Percentiles rank a stretch among this genome's conserved stretches.
Evolutionary conservation across 2,797 vertebrate genomes (phyloP).

Genomic region (Clarias fuscus): DNA sequence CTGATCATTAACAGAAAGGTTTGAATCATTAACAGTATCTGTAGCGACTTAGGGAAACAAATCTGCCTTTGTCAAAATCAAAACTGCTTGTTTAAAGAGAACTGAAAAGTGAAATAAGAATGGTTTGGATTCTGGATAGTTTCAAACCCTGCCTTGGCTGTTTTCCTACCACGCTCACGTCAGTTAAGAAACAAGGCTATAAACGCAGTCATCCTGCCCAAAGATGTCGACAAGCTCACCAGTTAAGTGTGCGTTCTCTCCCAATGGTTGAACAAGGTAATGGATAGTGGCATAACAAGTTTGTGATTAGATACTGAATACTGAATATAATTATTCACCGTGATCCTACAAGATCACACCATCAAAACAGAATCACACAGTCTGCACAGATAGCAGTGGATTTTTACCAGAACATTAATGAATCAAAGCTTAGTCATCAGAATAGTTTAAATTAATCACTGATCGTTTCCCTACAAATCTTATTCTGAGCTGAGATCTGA

Average conservation of each 20-base stretch:
- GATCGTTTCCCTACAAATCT: background rate
- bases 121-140: background rate
- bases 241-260: no score
- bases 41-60: no score
- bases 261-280: no score
- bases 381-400: background rate
- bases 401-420: background rate
- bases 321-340: no score
- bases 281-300: no score
- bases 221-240: background rate
- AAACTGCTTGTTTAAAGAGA: background rate
- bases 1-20: no score
- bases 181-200: background rate
- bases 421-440: background rate
- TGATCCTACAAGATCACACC: background rate
- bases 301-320: no score
- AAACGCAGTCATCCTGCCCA: background rate
- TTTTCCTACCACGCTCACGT: background rate
- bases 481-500: background rate
- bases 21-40: no score
- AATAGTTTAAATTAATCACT: background rate
- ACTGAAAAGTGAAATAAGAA: background rate
- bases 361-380: background rate
- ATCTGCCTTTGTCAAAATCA: no score
- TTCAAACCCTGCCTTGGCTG: background rate